Evolutionary conservation across 1,140 invertebrate species (phyloP).

Genomic region (Xylocopa sonorina): DNA sequence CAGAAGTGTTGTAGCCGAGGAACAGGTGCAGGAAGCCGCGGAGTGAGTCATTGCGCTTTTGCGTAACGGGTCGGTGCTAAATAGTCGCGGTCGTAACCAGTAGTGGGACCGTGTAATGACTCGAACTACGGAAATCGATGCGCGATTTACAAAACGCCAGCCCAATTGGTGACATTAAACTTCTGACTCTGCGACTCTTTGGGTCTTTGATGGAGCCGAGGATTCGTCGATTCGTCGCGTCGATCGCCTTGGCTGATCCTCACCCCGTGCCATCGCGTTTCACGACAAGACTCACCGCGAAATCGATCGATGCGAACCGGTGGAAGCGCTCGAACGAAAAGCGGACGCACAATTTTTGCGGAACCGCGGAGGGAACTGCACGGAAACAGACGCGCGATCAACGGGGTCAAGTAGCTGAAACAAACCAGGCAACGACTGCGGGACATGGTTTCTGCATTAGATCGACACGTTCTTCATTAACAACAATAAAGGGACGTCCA

Average conservation of each 20-base stretch:
- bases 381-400: slow-evolving; percentile 68
- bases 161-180: too few relatives aligned
- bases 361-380: slow-evolving; percentile 34
- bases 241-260: neutral
- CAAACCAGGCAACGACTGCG: slow-evolving; percentile 57
- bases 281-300: too few relatives aligned
- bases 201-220: too few relatives aligned
- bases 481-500: slow-evolving; percentile 70
- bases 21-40: slow-evolving; percentile 62
- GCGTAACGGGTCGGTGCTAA: slow-evolving; percentile 10
- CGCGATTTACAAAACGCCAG: neutral
- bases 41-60: slow-evolving; percentile 20
- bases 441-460: slow-evolving; percentile 79
- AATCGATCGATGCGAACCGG: neutral
- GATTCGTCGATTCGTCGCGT: too few relatives aligned
- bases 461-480: slow-evolving; percentile 76
- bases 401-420: slow-evolving; percentile 69
- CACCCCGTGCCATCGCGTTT: too few relatives aligned
- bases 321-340: neutral
- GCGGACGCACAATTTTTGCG: slow-evolving; percentile 47
- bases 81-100: neutral
- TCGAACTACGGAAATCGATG: too few relatives aligned
- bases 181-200: too few relatives aligned
- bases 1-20: neutral
- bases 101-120: neutral